phyloP scores from a whole-genome alignment of 2,797 vertebrate genomes.

The Anguilla obscura region DNA sequence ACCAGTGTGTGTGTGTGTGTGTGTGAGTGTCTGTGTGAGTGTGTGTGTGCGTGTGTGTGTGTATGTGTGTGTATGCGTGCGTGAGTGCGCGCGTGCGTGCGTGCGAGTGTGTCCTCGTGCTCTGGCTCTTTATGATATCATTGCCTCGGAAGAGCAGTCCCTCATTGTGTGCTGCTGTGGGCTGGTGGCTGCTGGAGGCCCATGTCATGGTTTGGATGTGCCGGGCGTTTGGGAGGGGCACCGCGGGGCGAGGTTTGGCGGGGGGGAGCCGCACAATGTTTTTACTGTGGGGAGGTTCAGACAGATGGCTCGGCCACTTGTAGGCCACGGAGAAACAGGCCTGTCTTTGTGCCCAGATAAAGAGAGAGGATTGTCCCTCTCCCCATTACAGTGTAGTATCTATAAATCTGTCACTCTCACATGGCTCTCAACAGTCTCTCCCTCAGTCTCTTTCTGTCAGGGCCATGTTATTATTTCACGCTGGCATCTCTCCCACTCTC shows the following conservation, averaged over 20 bases:
- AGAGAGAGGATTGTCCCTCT: conserved; percentile 64
- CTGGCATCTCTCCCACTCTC: conserved; percentile 37
- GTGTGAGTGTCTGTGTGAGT: background rate
- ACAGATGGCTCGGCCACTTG: conserved; percentile 76
- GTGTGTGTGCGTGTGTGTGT: background rate
- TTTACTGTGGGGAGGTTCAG: conserved; percentile 71
- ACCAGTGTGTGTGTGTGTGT: conserved; percentile 26
- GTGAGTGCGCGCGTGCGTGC: background rate
- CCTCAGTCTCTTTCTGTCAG: conserved; percentile 19
- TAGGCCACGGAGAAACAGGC: conserved; percentile 69
- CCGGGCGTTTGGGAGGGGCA: conserved; percentile 22
- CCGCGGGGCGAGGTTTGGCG: background rate
- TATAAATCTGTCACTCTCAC: conserved; percentile 62
- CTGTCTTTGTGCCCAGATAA: conserved; percentile 67
- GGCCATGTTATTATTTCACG: conserved; percentile 31
- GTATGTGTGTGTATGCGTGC: background rate
- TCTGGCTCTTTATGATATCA: conserved; percentile 51
- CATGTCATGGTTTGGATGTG: conserved; percentile 53
- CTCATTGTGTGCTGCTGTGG: conserved; percentile 49
- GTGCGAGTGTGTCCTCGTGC: conserved; percentile 47
- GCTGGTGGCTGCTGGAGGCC: conserved; percentile 42
- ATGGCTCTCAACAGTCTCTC: conserved; percentile 43
- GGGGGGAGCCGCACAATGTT: conserved; percentile 67
- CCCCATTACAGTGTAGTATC: conserved; percentile 65
- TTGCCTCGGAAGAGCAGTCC: conserved; percentile 46